phyloP scores from a whole-genome alignment of 2,113 vertebrate species.

The Aegithalos caudatus region DNA sequence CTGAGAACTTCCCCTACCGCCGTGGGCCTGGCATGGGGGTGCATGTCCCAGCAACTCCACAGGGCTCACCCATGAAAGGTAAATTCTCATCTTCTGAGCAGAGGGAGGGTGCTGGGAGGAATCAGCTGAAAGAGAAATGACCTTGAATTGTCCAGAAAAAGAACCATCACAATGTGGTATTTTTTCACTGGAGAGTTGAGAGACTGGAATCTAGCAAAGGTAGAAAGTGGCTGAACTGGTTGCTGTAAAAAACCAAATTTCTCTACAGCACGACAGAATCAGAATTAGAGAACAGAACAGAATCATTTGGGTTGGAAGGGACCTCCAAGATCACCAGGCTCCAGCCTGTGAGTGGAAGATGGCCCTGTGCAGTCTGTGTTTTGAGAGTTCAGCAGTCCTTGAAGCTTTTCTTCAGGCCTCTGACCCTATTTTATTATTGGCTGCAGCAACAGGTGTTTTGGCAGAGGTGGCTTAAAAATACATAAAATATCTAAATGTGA shows the following conservation, averaged over 20 bases:
- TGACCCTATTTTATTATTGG: neutral
- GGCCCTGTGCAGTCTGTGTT: neutral
- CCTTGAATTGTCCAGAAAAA: neutral
- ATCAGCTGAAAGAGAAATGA: neutral
- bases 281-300: neutral
- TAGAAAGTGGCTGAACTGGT: neutral
- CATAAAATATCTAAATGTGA: neutral
- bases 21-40: constrained; percentile 91
- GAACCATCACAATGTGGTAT: neutral
- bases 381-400: neutral
- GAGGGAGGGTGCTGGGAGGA: neutral
- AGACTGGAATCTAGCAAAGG: neutral
- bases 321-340: neutral
- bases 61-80: constrained; percentile 96
- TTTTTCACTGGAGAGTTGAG: neutral
- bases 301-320: neutral
- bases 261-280: neutral
- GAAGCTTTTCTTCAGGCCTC: neutral
- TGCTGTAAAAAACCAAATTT: neutral
- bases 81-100: neutral
- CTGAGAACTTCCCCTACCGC: constrained; percentile 94
- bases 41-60: constrained; percentile 85
- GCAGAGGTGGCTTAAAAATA: neutral
- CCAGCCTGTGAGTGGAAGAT: neutral
- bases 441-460: neutral